These are phyloP conservation scores for Semicossyphus pulcher DNA, from an alignment of 2,113 vertebrate species.

Conservation along the genomic window DNA sequence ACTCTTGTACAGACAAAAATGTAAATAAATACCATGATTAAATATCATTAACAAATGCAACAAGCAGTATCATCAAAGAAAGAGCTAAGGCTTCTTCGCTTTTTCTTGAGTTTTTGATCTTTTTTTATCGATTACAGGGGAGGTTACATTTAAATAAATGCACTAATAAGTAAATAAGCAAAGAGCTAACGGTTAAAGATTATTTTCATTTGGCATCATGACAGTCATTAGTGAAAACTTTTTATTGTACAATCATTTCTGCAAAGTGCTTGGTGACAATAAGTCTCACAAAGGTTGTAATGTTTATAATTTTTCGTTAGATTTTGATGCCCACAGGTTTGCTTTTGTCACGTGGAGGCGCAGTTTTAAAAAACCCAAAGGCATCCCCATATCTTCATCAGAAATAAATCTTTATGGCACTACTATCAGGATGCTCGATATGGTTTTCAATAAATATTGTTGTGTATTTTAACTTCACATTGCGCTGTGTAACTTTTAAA, in stretches of 20 bases:
- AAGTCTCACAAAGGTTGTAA: slow-evolving; percentile 47
- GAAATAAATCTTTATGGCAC: slow-evolving; percentile 75
- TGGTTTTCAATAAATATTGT: slow-evolving; percentile 21
- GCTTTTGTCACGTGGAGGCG: slow-evolving; percentile 10
- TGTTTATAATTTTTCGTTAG: neutral
- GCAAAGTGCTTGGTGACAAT: slow-evolving; percentile 78
- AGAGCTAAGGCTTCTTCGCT: slow-evolving; percentile 47
- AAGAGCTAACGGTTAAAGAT: slow-evolving; percentile 59
- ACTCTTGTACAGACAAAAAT: slow-evolving; percentile 70
- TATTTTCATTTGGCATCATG: slow-evolving; percentile 79
- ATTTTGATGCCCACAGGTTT: slow-evolving; percentile 35
- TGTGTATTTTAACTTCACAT: slow-evolving; percentile 39
- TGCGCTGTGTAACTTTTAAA: slow-evolving; percentile 47
- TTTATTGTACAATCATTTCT: slow-evolving; percentile 79
- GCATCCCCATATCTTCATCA: slow-evolving; percentile 46
- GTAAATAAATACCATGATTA: slow-evolving; percentile 76
- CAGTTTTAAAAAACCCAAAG: slow-evolving; percentile 33
- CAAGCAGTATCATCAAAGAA: slow-evolving; percentile 64
- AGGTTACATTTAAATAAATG: slow-evolving; percentile 63
- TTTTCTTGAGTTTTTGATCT: slow-evolving; percentile 26
- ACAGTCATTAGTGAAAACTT: slow-evolving; percentile 72
- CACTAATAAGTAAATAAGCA: slow-evolving; percentile 68
- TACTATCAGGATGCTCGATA: slow-evolving; percentile 53
- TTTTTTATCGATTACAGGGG: slow-evolving; percentile 52
- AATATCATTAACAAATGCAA: slow-evolving; percentile 68